phyloP scores from a whole-genome alignment of 2,888 invertebrate genomes.

The Lasioglossum pauxillum region DNA sequence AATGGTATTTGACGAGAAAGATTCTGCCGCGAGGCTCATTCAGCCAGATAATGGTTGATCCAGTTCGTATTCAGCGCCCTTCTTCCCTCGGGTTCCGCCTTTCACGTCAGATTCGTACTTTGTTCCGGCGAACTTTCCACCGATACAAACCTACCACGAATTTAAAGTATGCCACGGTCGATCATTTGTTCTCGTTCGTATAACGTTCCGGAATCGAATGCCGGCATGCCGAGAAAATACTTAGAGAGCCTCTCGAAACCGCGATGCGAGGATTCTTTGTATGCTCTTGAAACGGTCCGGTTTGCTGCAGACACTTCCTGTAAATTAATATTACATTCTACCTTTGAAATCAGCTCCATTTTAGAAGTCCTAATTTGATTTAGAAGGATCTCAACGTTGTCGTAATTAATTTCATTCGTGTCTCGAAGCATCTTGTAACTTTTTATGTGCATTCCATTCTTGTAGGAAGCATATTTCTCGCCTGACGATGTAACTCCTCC shows the following conservation, averaged over 20 bases:
- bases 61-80: background rate
- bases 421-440: background rate
- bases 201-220: background rate
- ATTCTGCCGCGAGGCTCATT: conserved; percentile 4
- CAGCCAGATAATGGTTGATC: conserved; percentile 10
- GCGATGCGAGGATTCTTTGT: background rate
- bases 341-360: fast-evolving
- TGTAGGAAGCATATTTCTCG: background rate
- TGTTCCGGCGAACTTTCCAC: background rate
- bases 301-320: background rate
- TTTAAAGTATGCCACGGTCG: conserved; percentile 7
- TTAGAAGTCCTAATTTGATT: background rate
- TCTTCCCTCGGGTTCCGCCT: background rate
- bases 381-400: background rate
- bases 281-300: background rate
- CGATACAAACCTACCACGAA: conserved; percentile 14
- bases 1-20: background rate
- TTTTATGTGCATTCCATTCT: background rate
- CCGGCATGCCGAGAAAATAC: background rate
- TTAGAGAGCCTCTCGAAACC: background rate
- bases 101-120: conserved; percentile 18
- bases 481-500: background rate
- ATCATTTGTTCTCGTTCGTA: background rate
- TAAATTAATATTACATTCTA: background rate
- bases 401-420: background rate